These are phyloP conservation scores for Sminthurinus aureus DNA, from an alignment of 2,888 invertebrate species.

Conservation along the genomic window DNA sequence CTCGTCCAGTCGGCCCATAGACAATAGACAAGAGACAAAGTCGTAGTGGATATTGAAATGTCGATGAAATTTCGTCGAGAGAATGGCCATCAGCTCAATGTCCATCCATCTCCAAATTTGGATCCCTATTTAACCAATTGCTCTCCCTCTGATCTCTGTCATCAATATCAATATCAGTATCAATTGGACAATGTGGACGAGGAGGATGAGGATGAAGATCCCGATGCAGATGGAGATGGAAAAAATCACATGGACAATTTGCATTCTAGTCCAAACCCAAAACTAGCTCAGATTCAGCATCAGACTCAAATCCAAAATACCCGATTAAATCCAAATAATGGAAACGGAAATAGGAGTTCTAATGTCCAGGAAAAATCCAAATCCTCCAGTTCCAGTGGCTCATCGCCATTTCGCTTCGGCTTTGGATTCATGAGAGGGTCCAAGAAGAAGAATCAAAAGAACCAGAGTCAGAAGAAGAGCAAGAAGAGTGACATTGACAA, in stretches of 20 bases:
- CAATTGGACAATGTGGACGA: constrained; percentile 39
- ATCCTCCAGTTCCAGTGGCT: not conserved
- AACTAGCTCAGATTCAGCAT: not conserved
- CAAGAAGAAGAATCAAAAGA: not conserved
- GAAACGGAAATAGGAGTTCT: not conserved
- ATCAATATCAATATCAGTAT: not conserved
- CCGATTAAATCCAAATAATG: not conserved
- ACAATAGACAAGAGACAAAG: too few relatives aligned
- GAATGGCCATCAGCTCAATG: not conserved
- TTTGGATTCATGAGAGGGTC: not conserved
- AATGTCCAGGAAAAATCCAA: not conserved
- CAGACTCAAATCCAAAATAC: too few relatives aligned
- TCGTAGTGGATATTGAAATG: not conserved
- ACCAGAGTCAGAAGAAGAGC: not conserved
- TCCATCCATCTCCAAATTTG: not conserved
- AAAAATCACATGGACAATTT: not conserved
- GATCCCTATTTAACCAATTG: not conserved
- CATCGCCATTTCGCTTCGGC: not conserved
- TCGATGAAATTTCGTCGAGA: not conserved
- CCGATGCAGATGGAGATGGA: not conserved
- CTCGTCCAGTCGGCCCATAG: not conserved
- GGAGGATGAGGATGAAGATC: constrained; percentile 35
- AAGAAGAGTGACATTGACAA: too few relatives aligned
- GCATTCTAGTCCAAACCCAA: not conserved
- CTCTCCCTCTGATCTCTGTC: constrained; percentile 23